Evolutionary conservation across 2,888 invertebrate genomes (phyloP), one percentile per base, ranked within the genome.

Genomic region (Colostygia pectinataria): DNA sequence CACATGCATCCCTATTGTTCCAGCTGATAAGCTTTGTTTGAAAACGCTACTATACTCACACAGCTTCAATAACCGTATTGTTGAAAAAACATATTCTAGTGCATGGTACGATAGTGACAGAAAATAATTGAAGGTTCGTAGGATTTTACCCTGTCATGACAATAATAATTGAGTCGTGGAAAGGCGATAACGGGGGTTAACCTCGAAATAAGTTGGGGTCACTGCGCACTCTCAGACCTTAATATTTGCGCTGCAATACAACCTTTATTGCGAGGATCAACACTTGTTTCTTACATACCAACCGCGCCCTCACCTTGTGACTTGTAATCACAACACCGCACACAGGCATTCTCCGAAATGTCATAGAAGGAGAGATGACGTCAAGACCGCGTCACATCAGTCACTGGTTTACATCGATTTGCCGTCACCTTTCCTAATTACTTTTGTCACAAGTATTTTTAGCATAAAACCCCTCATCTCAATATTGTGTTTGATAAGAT

Each of bases 201-300:
- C 66, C 64, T 68, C 77, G 78, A 80, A 84, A 86, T 81, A 79
- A 84, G 83, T 69, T 70, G 80, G 76, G 83, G 80, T 81, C 78
- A 77, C 60, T 68, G 74, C 61, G 68, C 73, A 68, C 68, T 71
- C 73, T 71, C 72, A 74, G 71, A 68, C 68, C 80, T 77, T 79
- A 80, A 87, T 85, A 83, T 85, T 85, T 85, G 82, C 74, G 71
- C 73, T 77, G 83, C 80, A 81, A 83, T 84, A 83, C 78, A 75
- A 72, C 74, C 77, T 87, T 85, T 86, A 84, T 84, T 83, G 78
- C 77, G 68, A 66, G 77, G 78, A 81, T 77, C 80, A 79, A 79
- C 80, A 77, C 66, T 73, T 66, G 67, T 68, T 62, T 67, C 65
- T 64, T 73, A 77, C 68, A 71, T 72, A 74, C 74, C 68, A 66